These are phyloP conservation scores for Phylloscopus trochiloides DNA, from an alignment of 2,113 vertebrate species.

Conservation along the genomic window DNA sequence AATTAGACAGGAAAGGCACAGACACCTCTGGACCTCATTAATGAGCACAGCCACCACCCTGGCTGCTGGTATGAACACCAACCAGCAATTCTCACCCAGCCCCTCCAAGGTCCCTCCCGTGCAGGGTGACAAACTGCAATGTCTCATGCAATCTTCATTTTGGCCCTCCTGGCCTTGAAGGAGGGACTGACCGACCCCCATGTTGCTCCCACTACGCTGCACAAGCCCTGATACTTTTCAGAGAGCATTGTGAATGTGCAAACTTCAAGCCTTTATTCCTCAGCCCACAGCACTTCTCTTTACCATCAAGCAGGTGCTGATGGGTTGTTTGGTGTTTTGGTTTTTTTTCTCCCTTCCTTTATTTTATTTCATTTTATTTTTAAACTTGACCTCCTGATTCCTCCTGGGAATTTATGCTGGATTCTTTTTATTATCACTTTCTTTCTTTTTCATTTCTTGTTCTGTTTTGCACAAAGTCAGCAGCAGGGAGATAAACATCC, in stretches of 20 bases:
- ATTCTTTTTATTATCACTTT: not conserved
- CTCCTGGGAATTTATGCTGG: not conserved
- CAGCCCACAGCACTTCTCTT: not conserved
- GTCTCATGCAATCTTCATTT: rapidly evolving
- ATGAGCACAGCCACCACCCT: not conserved
- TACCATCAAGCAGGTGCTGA: not conserved
- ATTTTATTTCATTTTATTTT: not conserved
- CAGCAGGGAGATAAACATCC: conserved; percentile 30
- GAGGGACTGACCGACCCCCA: not conserved
- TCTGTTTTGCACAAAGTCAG: not conserved
- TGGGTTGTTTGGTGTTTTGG: not conserved
- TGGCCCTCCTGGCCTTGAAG: not conserved
- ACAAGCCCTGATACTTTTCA: not conserved
- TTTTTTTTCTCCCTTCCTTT: not conserved
- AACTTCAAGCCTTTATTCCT: conserved; percentile 50
- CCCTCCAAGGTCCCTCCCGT: not conserved
- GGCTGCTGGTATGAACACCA: rapidly evolving
- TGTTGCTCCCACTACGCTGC: rapidly evolving
- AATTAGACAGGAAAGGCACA: not conserved
- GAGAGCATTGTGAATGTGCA: not conserved
- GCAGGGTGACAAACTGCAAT: not conserved
- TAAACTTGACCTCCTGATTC: conserved; percentile 14
- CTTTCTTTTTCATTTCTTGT: not conserved
- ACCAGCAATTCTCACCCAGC: not conserved
- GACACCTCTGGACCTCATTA: not conserved